Conservation (phyloP, 2,797 vertebrate genomes). For the Micropoecilia bifurca region DNA sequence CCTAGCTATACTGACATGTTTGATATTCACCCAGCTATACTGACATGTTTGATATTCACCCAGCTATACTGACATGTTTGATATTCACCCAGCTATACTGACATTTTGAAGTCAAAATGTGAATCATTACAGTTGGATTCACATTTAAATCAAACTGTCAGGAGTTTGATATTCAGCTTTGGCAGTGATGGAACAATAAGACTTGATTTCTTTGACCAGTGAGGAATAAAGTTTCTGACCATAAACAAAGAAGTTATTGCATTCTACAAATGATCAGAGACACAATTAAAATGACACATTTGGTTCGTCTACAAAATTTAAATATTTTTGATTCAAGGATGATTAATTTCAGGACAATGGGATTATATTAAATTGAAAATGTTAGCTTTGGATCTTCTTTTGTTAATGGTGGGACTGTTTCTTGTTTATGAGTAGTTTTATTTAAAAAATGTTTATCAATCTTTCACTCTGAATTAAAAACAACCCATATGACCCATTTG, state of each 20-base stretch:
- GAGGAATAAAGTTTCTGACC: background rate
- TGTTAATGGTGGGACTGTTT: background rate
- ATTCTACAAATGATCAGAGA: background rate
- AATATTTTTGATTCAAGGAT: background rate
- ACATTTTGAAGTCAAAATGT: too few species aligned
- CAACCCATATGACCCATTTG: background rate
- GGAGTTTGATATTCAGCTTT: background rate
- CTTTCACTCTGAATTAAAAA: background rate
- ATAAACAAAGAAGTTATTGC: background rate
- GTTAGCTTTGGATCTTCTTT: background rate
- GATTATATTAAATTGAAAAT: background rate
- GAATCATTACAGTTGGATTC: background rate
- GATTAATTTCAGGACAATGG: background rate
- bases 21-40: too few species aligned
- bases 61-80: too few species aligned
- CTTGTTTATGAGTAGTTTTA: background rate
- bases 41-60: too few species aligned
- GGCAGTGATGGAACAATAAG: background rate
- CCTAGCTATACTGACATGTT: background rate
- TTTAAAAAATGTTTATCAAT: background rate
- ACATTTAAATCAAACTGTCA: background rate
- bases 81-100: too few species aligned
- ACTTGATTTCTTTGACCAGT: background rate
- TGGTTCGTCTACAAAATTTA: background rate
- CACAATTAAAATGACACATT: background rate